These are phyloP conservation scores for Aleiodes sp. DNA, from an alignment of 1,140 invertebrate species.

Conservation along the genomic window DNA sequence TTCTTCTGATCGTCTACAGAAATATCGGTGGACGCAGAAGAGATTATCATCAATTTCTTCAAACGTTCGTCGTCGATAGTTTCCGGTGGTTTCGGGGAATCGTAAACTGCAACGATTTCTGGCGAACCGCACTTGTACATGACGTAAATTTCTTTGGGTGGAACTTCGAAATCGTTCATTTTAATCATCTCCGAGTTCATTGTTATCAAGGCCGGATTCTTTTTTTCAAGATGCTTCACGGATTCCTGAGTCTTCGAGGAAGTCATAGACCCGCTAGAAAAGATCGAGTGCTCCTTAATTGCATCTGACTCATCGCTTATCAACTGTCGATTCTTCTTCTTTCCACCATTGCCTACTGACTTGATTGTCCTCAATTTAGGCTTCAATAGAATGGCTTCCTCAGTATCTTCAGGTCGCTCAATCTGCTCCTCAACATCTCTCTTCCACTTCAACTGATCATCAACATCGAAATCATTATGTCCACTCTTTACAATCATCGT, in stretches of 20 bases:
- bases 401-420: neutral
- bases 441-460: neutral
- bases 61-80: neutral
- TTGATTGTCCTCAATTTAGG: constrained; percentile 21
- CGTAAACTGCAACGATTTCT: constrained; percentile 3
- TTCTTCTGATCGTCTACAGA: neutral
- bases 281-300: no score
- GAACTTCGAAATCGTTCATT: constrained; percentile 10
- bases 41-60: neutral
- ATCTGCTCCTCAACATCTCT: constrained; percentile 12
- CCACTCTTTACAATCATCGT: constrained; percentile 25
- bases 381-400: neutral
- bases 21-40: neutral
- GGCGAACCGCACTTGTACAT: constrained; percentile 37
- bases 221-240: neutral
- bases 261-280: neutral
- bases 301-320: neutral
- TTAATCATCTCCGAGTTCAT: neutral
- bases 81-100: neutral
- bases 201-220: neutral
- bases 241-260: neutral
- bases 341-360: neutral
- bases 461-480: neutral
- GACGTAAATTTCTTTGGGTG: constrained; percentile 31
- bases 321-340: neutral